Conservation (phyloP, 64 coral and sea anemone species). For the Platygyra sinensis region DNA sequence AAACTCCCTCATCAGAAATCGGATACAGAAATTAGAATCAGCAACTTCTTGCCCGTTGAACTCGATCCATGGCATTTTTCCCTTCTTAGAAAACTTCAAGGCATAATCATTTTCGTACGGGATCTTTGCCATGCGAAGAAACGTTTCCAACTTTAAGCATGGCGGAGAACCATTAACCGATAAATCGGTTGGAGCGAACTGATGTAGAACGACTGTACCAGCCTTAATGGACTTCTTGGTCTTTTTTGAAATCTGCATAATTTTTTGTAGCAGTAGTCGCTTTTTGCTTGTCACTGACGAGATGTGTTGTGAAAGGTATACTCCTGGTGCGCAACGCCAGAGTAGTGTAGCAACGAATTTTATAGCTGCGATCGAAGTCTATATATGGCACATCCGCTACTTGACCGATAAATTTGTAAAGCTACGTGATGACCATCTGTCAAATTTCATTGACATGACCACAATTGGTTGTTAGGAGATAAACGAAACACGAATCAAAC, state of each 20-base stretch:
- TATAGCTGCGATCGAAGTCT: too few relatives aligned
- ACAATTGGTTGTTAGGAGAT: too few relatives aligned
- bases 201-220: background rate
- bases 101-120: conserved; percentile 34
- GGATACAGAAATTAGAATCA: conserved; percentile 65
- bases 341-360: too few relatives aligned
- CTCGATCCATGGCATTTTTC: conserved; percentile 70
- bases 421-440: too few relatives aligned
- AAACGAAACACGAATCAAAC: too few relatives aligned
- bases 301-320: too few relatives aligned
- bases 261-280: too few relatives aligned
- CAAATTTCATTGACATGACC: too few relatives aligned
- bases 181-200: background rate
- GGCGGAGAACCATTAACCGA: conserved; percentile 21
- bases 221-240: background rate
- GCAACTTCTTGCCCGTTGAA: conserved; percentile 46
- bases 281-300: too few relatives aligned
- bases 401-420: too few relatives aligned
- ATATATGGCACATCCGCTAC: too few relatives aligned
- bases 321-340: too few relatives aligned
- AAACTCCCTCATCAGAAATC: conserved; percentile 51
- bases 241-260: background rate
- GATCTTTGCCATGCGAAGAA: conserved; percentile 65
- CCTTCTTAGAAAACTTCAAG: conserved; percentile 54
- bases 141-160: conserved; percentile 62